Conservation (phyloP, 2,113 vertebrate genomes). For the Pteronura brasiliensis region DNA sequence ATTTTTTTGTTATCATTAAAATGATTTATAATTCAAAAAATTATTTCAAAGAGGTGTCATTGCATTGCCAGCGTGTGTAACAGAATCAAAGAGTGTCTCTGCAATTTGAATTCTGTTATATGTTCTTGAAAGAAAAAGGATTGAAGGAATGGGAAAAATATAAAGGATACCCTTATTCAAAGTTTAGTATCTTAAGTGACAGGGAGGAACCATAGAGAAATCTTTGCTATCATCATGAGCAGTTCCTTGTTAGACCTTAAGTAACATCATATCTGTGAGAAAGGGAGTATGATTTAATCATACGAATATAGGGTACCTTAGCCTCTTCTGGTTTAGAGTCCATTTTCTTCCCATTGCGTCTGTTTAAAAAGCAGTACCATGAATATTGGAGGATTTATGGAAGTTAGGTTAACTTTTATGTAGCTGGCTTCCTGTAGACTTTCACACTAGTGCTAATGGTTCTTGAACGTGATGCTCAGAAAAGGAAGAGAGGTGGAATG, state of each 20-base stretch:
- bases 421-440: neutral
- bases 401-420: neutral
- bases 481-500: neutral
- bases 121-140: neutral
- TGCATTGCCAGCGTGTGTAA: neutral
- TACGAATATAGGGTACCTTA: neutral
- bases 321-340: neutral
- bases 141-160: neutral
- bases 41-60: neutral
- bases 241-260: slow-evolving; percentile 9
- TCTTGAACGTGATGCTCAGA: slow-evolving; percentile 6
- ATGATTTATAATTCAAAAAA: neutral
- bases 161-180: neutral
- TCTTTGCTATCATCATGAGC: neutral
- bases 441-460: neutral
- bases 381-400: neutral
- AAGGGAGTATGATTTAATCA: neutral
- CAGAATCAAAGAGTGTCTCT: neutral
- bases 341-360: neutral
- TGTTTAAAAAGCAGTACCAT: neutral
- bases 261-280: neutral
- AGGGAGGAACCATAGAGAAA: neutral
- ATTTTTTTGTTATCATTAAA: neutral
- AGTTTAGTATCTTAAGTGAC: neutral
- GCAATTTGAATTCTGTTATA: neutral